Conservation (phyloP, 2,113 vertebrate genomes). For the Corydoras sp. region DNA sequence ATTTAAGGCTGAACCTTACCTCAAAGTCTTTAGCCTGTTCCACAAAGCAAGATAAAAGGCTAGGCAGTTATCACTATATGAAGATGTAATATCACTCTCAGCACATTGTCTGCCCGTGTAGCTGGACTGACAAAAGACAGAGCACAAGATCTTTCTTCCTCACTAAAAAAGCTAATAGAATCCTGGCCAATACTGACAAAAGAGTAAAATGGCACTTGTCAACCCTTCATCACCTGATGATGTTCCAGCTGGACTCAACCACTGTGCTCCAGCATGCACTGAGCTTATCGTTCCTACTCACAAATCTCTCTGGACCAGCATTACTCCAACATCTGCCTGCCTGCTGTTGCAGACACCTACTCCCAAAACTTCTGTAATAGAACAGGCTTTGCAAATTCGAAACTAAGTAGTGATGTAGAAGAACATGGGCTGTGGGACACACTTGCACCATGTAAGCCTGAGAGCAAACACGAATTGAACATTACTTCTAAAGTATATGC, state of each 20-base stretch:
- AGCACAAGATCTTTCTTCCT: conserved; percentile 15
- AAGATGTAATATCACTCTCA: background rate
- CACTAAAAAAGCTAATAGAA: conserved; percentile 13
- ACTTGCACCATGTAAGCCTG: no score
- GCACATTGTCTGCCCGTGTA: conserved; percentile 23
- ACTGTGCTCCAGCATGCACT: conserved; percentile 17
- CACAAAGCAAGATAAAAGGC: background rate
- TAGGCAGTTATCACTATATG: conserved; percentile 9
- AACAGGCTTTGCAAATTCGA: conserved; percentile 30
- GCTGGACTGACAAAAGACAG: conserved; percentile 48
- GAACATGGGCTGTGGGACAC: conserved; percentile 44
- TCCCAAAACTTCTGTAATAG: conserved; percentile 14
- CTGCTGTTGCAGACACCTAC: conserved; percentile 22
- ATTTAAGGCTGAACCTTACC: background rate
- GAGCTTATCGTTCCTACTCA: conserved; percentile 23
- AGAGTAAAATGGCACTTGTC: conserved; percentile 49
- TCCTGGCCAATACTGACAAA: conserved; percentile 24
- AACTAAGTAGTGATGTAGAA: conserved; percentile 49
- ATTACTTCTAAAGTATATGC: no score
- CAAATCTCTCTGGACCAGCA: conserved; percentile 6
- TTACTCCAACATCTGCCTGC: conserved; percentile 34
- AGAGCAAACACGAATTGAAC: no score
- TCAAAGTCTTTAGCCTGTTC: background rate
- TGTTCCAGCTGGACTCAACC: conserved; percentile 40
- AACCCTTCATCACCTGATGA: conserved; percentile 50